These are phyloP conservation scores for Lepidothrix coronata DNA, from an alignment of 2,113 vertebrate species.

Conservation along the genomic window DNA sequence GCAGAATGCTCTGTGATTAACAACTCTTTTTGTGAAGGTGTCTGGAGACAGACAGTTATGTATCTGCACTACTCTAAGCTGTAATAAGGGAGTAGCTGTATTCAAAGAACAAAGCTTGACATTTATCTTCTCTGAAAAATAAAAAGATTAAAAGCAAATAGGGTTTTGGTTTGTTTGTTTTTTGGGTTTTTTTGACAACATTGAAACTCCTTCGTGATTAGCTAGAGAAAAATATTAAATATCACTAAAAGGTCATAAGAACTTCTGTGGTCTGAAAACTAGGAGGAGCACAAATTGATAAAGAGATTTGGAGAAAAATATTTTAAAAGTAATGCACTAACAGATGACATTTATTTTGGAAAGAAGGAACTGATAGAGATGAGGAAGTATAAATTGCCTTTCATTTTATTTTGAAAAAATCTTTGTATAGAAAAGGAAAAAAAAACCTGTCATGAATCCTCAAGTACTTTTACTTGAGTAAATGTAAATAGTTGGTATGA, in stretches of 20 bases:
- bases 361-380: not conserved
- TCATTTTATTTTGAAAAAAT: not conserved
- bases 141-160: not conserved
- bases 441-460: not conserved
- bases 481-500: not conserved
- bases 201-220: not conserved
- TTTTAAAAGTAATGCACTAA: not conserved
- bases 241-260: conserved; percentile 1
- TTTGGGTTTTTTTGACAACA: not conserved
- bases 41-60: not conserved
- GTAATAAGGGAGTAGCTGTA: not conserved
- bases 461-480: not conserved
- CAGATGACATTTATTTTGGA: not conserved
- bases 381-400: not conserved
- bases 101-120: conserved; percentile 23
- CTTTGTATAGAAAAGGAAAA: not conserved
- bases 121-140: conserved; percentile 13
- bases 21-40: not conserved
- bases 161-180: not conserved
- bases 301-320: not conserved
- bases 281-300: not conserved
- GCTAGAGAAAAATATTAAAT: not conserved
- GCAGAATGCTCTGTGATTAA: not conserved
- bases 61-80: not conserved
- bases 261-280: not conserved